Conservation (phyloP, 2,113 vertebrate species). For the Sceloporus undulatus region DNA sequence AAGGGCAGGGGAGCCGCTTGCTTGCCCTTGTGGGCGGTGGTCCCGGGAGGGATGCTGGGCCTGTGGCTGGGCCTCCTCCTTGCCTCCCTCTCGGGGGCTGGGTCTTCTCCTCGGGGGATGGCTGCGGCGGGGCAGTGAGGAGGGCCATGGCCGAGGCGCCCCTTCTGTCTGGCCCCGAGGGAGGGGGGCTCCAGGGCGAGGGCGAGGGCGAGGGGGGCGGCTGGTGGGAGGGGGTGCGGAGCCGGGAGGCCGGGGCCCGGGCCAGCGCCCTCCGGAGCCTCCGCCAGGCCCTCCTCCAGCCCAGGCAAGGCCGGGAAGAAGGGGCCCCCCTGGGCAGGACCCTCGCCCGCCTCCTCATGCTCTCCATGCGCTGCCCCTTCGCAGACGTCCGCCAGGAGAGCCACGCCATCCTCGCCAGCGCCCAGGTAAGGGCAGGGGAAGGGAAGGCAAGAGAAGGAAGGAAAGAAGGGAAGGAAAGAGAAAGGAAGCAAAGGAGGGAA, state of each 20-base stretch:
- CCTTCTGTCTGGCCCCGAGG: too few relatives aligned
- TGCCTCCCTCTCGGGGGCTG: too few relatives aligned
- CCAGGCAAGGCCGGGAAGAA: conserved; percentile 45
- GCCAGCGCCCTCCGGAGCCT: conserved; percentile 86
- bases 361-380: conserved; percentile 92
- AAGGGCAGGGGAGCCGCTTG: too few relatives aligned
- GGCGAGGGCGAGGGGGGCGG: conserved; percentile 77
- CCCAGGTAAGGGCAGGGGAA: conserved; percentile 84
- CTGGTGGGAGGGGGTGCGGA: conserved; percentile 89
- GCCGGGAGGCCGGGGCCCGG: conserved; percentile 82
- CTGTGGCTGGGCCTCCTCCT: too few relatives aligned
- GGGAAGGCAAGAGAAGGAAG: background rate
- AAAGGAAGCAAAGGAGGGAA: too few relatives aligned
- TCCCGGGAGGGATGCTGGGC: too few relatives aligned
- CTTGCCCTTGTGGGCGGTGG: too few relatives aligned
- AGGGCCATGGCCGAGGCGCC: too few relatives aligned
- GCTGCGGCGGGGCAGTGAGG: too few relatives aligned
- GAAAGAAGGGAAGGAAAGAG: too few relatives aligned
- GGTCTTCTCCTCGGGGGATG: too few relatives aligned
- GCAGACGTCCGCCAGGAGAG: conserved; percentile 87
- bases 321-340: conserved; percentile 78
- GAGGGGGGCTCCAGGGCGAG: too few relatives aligned
- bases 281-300: conserved; percentile 82
- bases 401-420: conserved; percentile 78
- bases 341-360: conserved; percentile 91